Conservation (phyloP, 2,797 vertebrate genomes). For the Adrianichthys oophorus region DNA sequence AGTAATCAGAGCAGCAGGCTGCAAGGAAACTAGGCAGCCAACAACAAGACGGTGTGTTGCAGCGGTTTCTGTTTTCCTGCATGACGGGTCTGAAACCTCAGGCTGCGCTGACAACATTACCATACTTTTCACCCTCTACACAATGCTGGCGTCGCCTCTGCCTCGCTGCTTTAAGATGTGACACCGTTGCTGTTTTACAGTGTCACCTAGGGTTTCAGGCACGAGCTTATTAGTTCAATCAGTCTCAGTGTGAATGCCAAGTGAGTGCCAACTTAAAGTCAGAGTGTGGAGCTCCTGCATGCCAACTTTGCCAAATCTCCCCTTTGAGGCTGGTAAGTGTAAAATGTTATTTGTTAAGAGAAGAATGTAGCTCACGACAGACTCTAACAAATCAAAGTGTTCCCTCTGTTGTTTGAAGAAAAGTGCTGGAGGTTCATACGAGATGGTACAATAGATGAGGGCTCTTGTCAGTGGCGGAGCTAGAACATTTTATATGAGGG, state of each 20-base stretch:
- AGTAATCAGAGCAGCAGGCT: constrained; percentile 73
- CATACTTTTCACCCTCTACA: constrained; percentile 70
- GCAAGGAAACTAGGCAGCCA: constrained; percentile 72
- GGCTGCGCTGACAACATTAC: constrained; percentile 72
- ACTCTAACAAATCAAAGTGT: constrained; percentile 20
- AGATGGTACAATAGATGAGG: no score
- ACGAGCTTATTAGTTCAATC: constrained; percentile 75
- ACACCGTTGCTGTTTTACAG: constrained; percentile 62
- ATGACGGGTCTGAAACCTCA: constrained; percentile 58
- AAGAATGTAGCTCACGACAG: constrained; percentile 20
- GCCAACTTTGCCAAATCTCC: constrained; percentile 49
- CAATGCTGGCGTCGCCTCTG: constrained; percentile 62
- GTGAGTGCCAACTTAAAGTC: constrained; percentile 66
- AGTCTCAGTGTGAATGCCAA: constrained; percentile 55
- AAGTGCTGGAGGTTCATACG: constrained; percentile 9
- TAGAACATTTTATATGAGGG: no score
- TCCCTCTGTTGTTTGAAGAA: constrained; percentile 10
- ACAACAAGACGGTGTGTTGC: constrained; percentile 70
- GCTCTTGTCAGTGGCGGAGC: no score
- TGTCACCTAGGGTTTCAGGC: constrained; percentile 72
- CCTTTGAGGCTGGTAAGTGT: constrained; percentile 36
- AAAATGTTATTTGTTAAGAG: constrained; percentile 42
- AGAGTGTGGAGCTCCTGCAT: constrained; percentile 30
- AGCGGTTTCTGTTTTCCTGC: constrained; percentile 45
- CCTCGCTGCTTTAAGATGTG: constrained; percentile 61